Evolutionary conservation across 2,113 vertebrate genomes (phyloP), one percentile per base, ranked within the genome.

Genomic region (Hemibagrus wyckioides): DNA sequence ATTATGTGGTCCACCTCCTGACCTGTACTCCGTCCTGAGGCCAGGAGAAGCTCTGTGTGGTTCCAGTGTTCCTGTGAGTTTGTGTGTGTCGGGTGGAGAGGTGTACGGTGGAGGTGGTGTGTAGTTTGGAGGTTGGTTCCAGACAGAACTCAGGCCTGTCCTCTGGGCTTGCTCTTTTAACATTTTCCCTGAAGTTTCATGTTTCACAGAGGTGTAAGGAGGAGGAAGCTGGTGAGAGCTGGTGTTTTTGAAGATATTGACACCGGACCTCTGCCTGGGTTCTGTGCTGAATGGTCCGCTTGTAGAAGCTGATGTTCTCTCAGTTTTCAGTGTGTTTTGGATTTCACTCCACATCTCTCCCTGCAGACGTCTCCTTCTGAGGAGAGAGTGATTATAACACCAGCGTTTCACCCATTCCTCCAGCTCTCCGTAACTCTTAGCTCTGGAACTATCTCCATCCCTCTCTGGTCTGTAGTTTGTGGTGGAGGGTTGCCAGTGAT

Each of bases 71-170:
- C 39, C 85, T 59, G 80, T 93, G 17, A 7, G 36, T 57, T 61
- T 67, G 90, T 93, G 50, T 1, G 11, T 14, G 0, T 76, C 93
- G 88, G 96, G 96, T 76, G 94, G 94, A 23, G 92, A 93, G 48
- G 94, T 91, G 33, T 99, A 98, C 21, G 96, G 95, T 4, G 97
- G 97, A 82, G 97, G 97, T 0, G 96, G 92, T 50, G 96, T 92
- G 80, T 98, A 97, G 23, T 95, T 95, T 19, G 97, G 97, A 3
- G 97, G 97, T 36, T 93, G 93, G 88, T 89, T 94, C 44, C 92
- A 93, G n/a, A 85, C 56, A 48, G 84, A 91, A 21, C 87, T 89
- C 41, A 92, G 92, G 82, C 90, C 89, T 44, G 80, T 5, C 4
- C 79, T 88, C 91, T 87, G 90, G 7, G 92, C 82, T 91, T 93